Percentiles rank a stretch among this genome's conserved stretches.
phyloP scores from a whole-genome alignment of 2,113 vertebrate species.

The Rousettus leschenaultii region DNA sequence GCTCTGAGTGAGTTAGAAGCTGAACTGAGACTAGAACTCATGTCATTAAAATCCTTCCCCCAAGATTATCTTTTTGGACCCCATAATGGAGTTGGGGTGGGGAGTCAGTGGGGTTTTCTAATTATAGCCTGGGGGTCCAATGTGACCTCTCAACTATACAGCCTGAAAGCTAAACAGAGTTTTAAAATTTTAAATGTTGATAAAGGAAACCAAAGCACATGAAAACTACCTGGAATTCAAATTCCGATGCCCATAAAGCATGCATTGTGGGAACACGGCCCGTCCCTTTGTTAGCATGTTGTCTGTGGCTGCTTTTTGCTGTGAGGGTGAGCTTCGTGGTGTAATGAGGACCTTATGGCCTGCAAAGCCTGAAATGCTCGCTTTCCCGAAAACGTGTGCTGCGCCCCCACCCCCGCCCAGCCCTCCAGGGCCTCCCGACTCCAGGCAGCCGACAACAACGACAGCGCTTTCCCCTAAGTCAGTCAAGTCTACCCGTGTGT shows the following conservation, averaged over 20 bases:
- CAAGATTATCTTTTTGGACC: background rate
- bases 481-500: background rate
- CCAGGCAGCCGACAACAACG: fast-evolving
- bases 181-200: background rate
- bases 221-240: background rate
- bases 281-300: fast-evolving
- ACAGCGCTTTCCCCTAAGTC: background rate
- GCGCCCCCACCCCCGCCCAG: fast-evolving
- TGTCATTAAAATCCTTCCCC: background rate
- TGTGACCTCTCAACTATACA: background rate
- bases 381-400: fast-evolving
- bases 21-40: background rate
- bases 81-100: no score
- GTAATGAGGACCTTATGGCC: fast-evolving
- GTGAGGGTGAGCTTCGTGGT: fast-evolving
- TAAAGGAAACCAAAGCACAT: background rate
- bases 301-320: background rate
- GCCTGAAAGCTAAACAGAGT: no score
- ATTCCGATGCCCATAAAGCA: background rate
- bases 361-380: fast-evolving
- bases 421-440: fast-evolving
- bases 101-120: background rate
- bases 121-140: fast-evolving
- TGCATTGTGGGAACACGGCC: fast-evolving
- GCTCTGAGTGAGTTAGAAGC: background rate